Evolutionary conservation across 1,140 invertebrate genomes (phyloP).

Genomic region (Drosophila insularis): DNA sequence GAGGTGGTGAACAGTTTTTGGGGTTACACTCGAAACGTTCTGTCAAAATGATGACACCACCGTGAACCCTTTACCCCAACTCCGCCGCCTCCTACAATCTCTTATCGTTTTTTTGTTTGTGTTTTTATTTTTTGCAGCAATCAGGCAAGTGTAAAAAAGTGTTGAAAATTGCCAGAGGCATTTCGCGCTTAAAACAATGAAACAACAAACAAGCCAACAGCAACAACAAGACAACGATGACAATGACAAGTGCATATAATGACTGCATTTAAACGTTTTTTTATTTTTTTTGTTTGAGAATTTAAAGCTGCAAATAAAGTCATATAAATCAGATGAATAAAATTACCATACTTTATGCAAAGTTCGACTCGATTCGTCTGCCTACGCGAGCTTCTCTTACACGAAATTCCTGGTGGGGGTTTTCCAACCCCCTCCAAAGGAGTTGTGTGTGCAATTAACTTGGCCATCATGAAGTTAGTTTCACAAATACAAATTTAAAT

Average conservation of each 20-base stretch:
- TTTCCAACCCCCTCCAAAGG: too few relatives aligned
- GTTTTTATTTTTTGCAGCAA: constrained; percentile 52
- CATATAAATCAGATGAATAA: constrained; percentile 21
- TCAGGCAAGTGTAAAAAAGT: constrained; percentile 45
- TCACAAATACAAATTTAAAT: background rate
- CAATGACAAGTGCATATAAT: constrained; percentile 34
- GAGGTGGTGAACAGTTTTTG: background rate
- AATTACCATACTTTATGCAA: constrained; percentile 13
- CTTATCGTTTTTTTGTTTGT: constrained; percentile 13
- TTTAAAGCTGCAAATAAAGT: constrained; percentile 22
- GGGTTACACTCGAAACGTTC: background rate
- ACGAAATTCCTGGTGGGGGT: too few relatives aligned
- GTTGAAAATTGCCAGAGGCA: constrained; percentile 44
- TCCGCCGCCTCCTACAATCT: background rate
- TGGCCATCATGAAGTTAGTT: background rate
- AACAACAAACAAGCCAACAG: constrained; percentile 6
- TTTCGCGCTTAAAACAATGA: constrained; percentile 67
- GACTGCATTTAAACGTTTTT: constrained; percentile 29
- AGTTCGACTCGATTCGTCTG: background rate
- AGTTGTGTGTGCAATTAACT: background rate
- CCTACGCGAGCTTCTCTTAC: too few relatives aligned
- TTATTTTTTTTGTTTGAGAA: background rate
- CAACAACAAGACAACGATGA: constrained; percentile 6
- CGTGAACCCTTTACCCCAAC: background rate
- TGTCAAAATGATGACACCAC: background rate